Base-by-base conservation (phyloP, 2,113 vertebrate genomes). In the Corvus moneduloides region DNA sequence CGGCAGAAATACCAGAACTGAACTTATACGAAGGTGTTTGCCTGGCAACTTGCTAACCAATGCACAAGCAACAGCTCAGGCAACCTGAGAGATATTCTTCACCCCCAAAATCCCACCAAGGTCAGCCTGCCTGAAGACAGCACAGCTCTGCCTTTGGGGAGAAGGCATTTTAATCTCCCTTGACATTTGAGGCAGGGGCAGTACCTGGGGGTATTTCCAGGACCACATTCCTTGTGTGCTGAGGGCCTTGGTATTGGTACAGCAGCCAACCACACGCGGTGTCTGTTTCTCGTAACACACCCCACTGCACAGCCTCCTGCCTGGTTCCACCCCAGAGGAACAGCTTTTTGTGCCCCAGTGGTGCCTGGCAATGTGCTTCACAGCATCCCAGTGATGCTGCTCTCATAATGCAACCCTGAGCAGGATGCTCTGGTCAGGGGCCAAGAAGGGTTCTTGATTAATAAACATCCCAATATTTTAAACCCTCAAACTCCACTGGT, bases 211-310 rank as follows among this genome's bases (percentile, higher is more conserved):
- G 19, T 76, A 43, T 75, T 86, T 75, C 30, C 62, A 89, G 41
- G 27, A 21, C 58, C 8, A 9, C 33, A 68, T 41, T 87, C 82
- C n/a, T 35, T 4, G 1, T 58, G 27, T 76, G 27, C 37, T 7
- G 1, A 75, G 78, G 43, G n/a, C 15, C 19, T 46, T 15, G 30
- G 10, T 37, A 55, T 14, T 33, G 23, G 33, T 55, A 22, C 33
- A 48, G 23, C 23, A 49, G 33, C 30, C 17, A 48, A 0, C 6
- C 0, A 0, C 32, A 37, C 0, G 0, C 1, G 0, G 21, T 52
- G 41, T 18, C 6, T 1, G 27, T 77, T 85, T 46, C 37, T 49
- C 6, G 3, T 20, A 39, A n/a, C 1, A 0, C 43, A 35, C 5
- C 56, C 39, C 37, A 22, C 13, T 51, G 49, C 16, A 26, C 35